Base-by-base conservation (phyloP, 2,888 invertebrate species). In the Trachelus stipa region DNA sequence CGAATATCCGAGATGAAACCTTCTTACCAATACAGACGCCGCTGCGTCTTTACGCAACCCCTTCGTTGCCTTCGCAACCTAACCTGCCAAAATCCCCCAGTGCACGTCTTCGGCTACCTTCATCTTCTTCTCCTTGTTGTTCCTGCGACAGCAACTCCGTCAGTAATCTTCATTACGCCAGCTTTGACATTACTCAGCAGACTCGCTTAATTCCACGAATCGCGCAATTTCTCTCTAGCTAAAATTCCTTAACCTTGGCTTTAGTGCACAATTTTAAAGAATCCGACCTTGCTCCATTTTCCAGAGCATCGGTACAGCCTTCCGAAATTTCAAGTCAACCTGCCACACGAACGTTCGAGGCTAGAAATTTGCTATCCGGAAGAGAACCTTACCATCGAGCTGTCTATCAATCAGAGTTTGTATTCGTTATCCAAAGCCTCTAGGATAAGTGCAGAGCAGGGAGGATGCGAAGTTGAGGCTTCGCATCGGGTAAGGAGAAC, bases 101-200 rank as follows among this genome's bases (percentile, higher is more conserved):
- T 33, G 1, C 71, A 31, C 15, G 71, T 71, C 34, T 31, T 23
- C 31, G 23, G 56, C 71, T 31, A 9, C 71, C 71, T 71, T 23
- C 69, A 9, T 33, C 73, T 31, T 73, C 68, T 69, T 56, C 31
- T 15, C 31, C 73, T 40, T 31, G 3, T 34, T 56, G 40, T 75
- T 34, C 35, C 37, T 15, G 73, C 71, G 56, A 73, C n/a, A 30
- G 30, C 40, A 71, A 74, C 79, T 75, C 35, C 75, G 75, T 69
- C 80, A 76, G 82, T 82, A 83, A 84, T 85, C 83, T 83, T 85
- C 83, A 84, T 85, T 82, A 80, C 80, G 83, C 81, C 81, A 79
- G 82, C 85, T 85, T 84, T 82, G 83, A 83, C 83, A 80, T 77
- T 79, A 81, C 82, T 83, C 80, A 79, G 80, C 76, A 79, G 80